Evolutionary conservation across 2,888 invertebrate species (phyloP).

Genomic region (Stegophylla sp.): DNA sequence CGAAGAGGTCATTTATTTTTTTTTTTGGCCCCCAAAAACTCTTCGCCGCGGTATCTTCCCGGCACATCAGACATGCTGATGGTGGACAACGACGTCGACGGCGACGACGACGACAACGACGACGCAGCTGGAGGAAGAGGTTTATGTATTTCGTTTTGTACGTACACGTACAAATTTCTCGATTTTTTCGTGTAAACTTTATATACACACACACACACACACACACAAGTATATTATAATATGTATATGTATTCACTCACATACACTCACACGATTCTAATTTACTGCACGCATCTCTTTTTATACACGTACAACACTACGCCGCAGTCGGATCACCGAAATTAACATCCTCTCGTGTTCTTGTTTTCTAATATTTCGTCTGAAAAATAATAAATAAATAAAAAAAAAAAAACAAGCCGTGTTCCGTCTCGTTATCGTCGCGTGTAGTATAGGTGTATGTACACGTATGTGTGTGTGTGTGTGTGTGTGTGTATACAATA

Average conservation of each 20-base stretch:
- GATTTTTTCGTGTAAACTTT: slow-evolving; percentile 2
- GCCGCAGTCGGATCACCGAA: slow-evolving; percentile 38
- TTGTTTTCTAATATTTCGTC: slow-evolving; percentile 8
- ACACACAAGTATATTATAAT: too few relatives aligned
- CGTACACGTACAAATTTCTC: slow-evolving; percentile 36
- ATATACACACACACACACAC: background rate
- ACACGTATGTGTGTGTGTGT: too few relatives aligned
- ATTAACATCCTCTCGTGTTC: slow-evolving; percentile 47
- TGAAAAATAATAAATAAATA: background rate
- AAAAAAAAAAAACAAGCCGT: background rate
- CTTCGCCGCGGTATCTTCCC: slow-evolving; percentile 28
- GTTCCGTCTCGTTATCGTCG: slow-evolving; percentile 7
- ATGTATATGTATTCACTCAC: background rate
- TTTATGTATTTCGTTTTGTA: slow-evolving; percentile 30
- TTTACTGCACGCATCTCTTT: slow-evolving; percentile 52
- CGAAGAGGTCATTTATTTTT: slow-evolving; percentile 47
- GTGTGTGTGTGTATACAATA: too few relatives aligned
- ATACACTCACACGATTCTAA: slow-evolving; percentile 25
- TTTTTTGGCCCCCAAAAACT: slow-evolving; percentile 35
- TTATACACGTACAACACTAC: slow-evolving; percentile 13
- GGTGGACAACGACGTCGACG: background rate
- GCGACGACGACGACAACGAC: background rate
- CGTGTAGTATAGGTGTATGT: too few relatives aligned
- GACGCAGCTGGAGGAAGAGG: slow-evolving; percentile 53
- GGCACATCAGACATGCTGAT: slow-evolving; percentile 23